Conservation (phyloP, 1,140 invertebrate genomes). For the Dinoponera quadriceps region DNA sequence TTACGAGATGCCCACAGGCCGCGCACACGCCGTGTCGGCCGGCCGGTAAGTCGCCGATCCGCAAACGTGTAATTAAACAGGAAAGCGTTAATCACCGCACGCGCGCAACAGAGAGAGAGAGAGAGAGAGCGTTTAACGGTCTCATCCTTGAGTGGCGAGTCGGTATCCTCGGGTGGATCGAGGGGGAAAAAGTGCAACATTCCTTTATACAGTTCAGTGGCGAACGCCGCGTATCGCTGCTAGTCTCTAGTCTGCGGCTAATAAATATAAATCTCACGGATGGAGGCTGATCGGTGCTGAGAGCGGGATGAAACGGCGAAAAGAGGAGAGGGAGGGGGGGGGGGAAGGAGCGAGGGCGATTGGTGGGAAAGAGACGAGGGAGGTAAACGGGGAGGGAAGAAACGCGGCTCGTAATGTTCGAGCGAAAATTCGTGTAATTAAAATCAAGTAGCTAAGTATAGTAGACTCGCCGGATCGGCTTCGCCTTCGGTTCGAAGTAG, state of each 20-base stretch:
- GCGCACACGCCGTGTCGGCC: not conserved
- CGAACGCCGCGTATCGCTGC: not conserved
- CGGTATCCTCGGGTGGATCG: not conserved
- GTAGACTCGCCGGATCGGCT: slow-evolving; percentile 62
- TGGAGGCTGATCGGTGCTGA: slow-evolving; percentile 19
- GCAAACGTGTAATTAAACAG: slow-evolving; percentile 42
- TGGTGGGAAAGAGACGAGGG: slow-evolving; percentile 38
- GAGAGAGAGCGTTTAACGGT: slow-evolving; percentile 30
- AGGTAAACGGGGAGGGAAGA: not conserved
- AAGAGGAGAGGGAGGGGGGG: slow-evolving; percentile 10
- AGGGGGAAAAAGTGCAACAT: slow-evolving; percentile 8
- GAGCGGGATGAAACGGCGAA: not conserved
- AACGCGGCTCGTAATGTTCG: slow-evolving; percentile 29
- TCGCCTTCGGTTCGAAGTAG: slow-evolving; percentile 41
- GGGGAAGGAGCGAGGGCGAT: slow-evolving; percentile 34
- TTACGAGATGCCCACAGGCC: slow-evolving; percentile 14
- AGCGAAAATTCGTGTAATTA: slow-evolving; percentile 80
- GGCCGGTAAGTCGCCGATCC: slow-evolving; percentile 1
- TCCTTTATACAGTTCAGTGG: slow-evolving; percentile 6
- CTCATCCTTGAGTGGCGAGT: not conserved
- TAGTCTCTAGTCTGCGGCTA: slow-evolving; percentile 25
- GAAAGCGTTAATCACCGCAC: slow-evolving; percentile 27
- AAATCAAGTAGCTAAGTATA: slow-evolving; percentile 77
- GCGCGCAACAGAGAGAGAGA: not conserved
- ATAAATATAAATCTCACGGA: slow-evolving; percentile 72